Conservation (phyloP, 2,797 vertebrate species). For the Alectoris magna region DNA sequence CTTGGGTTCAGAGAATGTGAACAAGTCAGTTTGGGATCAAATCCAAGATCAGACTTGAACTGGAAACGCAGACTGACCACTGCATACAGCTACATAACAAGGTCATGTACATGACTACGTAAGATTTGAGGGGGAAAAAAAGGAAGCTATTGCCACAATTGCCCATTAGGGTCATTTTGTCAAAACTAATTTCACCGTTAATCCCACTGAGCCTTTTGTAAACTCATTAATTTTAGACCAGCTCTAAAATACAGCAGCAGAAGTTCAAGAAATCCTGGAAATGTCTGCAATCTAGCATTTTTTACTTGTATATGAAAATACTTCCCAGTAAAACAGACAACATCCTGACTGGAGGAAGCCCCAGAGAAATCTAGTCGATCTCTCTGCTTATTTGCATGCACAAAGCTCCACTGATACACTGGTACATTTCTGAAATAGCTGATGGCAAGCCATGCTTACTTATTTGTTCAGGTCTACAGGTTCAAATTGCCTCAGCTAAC, state of each 20-base stretch:
- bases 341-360: background rate
- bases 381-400: background rate
- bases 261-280: background rate
- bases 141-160: background rate
- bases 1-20: background rate
- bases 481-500: conserved; percentile 51
- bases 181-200: background rate
- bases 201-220: background rate
- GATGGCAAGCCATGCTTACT: conserved; percentile 12
- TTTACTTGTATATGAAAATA: background rate
- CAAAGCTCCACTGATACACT: background rate
- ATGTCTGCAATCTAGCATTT: background rate
- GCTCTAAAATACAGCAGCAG: background rate
- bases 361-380: background rate
- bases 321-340: background rate
- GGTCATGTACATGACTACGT: background rate
- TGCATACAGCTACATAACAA: background rate
- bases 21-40: background rate
- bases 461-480: conserved; percentile 49
- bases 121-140: background rate
- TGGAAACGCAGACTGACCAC: background rate
- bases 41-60: background rate
- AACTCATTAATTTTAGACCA: background rate
- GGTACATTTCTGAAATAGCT: conserved; percentile 1
- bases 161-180: background rate